These are phyloP conservation scores for Trachymyrmex septentrionalis DNA, from an alignment of 1,140 invertebrate species.

Conservation along the genomic window DNA sequence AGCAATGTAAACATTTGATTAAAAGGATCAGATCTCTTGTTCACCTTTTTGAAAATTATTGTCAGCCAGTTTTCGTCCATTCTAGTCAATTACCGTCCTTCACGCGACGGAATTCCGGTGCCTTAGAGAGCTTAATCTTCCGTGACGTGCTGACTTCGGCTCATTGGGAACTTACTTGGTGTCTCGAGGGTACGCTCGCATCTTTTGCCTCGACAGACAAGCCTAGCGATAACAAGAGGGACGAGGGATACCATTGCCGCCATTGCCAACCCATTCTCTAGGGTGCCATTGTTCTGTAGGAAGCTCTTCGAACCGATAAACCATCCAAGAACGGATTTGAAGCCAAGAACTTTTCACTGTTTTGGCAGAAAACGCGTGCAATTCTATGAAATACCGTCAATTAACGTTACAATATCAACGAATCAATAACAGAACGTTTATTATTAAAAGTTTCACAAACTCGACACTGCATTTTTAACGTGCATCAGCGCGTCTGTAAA, in stretches of 20 bases:
- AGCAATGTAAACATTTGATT: not conserved
- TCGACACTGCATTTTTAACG: conserved; percentile 27
- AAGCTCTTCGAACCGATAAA: conserved; percentile 68
- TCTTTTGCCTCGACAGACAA: conserved; percentile 57
- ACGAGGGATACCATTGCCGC: conserved; percentile 31
- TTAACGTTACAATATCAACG: conserved; percentile 40
- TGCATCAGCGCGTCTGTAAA: conserved; percentile 7
- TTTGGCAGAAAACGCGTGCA: conserved; percentile 32
- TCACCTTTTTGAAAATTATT: conserved; percentile 22
- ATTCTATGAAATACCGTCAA: conserved; percentile 28
- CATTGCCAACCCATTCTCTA: conserved; percentile 55
- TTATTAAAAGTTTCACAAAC: conserved; percentile 21
- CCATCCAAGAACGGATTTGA: conserved; percentile 62
- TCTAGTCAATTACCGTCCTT: conserved; percentile 29
- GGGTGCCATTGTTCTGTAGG: conserved; percentile 68
- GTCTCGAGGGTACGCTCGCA: conserved; percentile 71
- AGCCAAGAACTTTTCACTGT: conserved; percentile 42
- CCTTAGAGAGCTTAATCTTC: conserved; percentile 73
- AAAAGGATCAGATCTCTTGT: not conserved
- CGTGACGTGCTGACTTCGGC: conserved; percentile 73
- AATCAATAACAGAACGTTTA: not conserved
- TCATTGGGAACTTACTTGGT: conserved; percentile 58
- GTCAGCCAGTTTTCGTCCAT: not conserved
- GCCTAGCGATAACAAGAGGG: conserved; percentile 58
- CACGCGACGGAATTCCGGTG: conserved; percentile 32